Evolutionary conservation across 2,113 vertebrate genomes (phyloP).

Genomic region (Triplophysa siluroides): DNA sequence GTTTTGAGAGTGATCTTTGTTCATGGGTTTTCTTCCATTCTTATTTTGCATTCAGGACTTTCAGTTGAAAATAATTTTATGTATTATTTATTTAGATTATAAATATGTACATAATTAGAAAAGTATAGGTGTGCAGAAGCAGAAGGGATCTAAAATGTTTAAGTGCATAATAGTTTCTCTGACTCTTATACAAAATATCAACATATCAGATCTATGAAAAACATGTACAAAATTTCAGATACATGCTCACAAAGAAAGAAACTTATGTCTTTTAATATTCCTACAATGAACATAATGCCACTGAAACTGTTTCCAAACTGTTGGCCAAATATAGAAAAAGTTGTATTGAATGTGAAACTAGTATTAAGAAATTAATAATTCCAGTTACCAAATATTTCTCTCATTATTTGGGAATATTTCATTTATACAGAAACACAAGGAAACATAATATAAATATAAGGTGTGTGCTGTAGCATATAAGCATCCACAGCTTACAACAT

Average conservation of each 20-base stretch:
- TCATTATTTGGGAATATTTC: neutral
- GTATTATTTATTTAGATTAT: too few relatives aligned
- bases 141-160: too few relatives aligned
- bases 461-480: too few relatives aligned
- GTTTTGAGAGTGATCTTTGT: constrained; percentile 13
- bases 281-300: too few relatives aligned
- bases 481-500: too few relatives aligned
- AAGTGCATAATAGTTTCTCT: neutral
- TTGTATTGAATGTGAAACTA: too few relatives aligned
- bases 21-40: too few relatives aligned
- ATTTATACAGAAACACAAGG: neutral
- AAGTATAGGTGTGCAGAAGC: too few relatives aligned
- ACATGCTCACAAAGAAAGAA: neutral
- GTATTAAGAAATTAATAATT: neutral
- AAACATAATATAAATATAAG: too few relatives aligned
- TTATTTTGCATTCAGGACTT: too few relatives aligned
- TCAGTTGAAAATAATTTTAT: too few relatives aligned
- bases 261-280: neutral
- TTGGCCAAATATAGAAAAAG: neutral
- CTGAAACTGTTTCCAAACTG: neutral
- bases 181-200: neutral
- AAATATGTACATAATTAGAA: too few relatives aligned
- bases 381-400: neutral
- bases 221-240: neutral
- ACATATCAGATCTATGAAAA: constrained; percentile 40